Percentiles rank a stretch among this genome's conserved stretches.
These are phyloP conservation scores for Athene cunicularia DNA, from an alignment of 2,113 vertebrate species.

Conservation along the genomic window DNA sequence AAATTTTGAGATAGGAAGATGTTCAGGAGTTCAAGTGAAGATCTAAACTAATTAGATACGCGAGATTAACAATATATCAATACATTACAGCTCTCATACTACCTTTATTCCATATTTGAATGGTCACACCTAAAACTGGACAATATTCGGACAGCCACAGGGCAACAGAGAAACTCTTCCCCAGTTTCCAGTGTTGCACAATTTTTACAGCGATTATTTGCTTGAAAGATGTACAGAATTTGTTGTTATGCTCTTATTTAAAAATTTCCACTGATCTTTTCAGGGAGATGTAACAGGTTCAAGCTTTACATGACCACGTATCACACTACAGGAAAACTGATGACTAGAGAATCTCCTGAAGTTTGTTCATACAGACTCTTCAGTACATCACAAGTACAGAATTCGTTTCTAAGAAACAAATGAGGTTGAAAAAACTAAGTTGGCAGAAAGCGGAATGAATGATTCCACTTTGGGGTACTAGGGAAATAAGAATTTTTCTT, in stretches of 20 bases:
- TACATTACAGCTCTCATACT: background rate
- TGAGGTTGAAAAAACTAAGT: background rate
- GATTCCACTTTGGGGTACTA: background rate
- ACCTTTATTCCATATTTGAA: background rate
- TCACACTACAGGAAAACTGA: background rate
- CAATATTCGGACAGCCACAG: background rate
- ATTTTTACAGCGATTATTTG: background rate
- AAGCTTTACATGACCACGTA: background rate
- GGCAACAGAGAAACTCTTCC: background rate
- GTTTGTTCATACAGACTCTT: background rate
- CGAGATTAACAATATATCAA: background rate
- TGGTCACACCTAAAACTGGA: background rate
- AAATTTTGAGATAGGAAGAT: background rate
- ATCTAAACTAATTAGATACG: background rate
- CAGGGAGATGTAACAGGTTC: background rate
- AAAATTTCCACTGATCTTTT: background rate
- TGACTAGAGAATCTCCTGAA: background rate
- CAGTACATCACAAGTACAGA: background rate
- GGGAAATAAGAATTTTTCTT: background rate
- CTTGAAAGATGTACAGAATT: background rate
- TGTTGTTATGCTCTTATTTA: background rate
- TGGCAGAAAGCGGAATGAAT: background rate
- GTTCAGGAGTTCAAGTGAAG: background rate
- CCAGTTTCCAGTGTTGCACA: background rate
- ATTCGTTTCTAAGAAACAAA: background rate